phyloP scores from a whole-genome alignment of 1,140 invertebrate species.

The honey bee (Apis mellifera) region DNA sequence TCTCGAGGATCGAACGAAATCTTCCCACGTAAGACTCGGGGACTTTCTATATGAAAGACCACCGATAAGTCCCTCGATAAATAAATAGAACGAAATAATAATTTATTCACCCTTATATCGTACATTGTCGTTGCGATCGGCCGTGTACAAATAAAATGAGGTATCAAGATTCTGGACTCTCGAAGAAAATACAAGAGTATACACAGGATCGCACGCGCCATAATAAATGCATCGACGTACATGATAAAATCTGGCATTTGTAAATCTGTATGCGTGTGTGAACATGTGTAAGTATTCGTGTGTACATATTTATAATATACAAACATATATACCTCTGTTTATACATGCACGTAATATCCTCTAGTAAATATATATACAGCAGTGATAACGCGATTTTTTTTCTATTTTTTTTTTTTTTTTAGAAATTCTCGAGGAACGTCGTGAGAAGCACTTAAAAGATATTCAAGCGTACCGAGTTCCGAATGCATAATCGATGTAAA shows the following conservation, averaged over 20 bases:
- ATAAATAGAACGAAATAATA: slow-evolving; percentile 70
- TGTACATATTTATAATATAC: slow-evolving; percentile 33
- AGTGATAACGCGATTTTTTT: slow-evolving; percentile 12
- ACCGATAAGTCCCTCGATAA: slow-evolving; percentile 36
- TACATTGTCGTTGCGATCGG: slow-evolving; percentile 46
- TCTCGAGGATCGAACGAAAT: not conserved
- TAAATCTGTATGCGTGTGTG: not conserved
- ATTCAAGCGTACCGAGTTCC: slow-evolving; percentile 55
- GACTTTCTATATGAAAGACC: not conserved
- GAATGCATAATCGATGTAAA: slow-evolving; percentile 24
- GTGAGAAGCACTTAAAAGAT: slow-evolving; percentile 36
- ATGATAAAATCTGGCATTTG: slow-evolving; percentile 3
- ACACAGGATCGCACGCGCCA: slow-evolving; percentile 17
- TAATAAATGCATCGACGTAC: slow-evolving; percentile 36
- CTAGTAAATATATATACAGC: slow-evolving; percentile 42
- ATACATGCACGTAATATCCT: slow-evolving; percentile 46
- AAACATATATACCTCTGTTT: slow-evolving; percentile 19
- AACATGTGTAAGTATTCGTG: not conserved
- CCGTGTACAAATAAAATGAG: slow-evolving; percentile 50
- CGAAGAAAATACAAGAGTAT: slow-evolving; percentile 32
- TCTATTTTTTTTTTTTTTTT: not conserved
- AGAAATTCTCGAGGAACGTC: slow-evolving; percentile 38
- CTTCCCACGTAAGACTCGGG: not conserved
- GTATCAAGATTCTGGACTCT: slow-evolving; percentile 43
- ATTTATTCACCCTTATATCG: slow-evolving; percentile 59